Conservation (phyloP, 2,888 invertebrate genomes). For the Lissocephala sabroskyi region DNA sequence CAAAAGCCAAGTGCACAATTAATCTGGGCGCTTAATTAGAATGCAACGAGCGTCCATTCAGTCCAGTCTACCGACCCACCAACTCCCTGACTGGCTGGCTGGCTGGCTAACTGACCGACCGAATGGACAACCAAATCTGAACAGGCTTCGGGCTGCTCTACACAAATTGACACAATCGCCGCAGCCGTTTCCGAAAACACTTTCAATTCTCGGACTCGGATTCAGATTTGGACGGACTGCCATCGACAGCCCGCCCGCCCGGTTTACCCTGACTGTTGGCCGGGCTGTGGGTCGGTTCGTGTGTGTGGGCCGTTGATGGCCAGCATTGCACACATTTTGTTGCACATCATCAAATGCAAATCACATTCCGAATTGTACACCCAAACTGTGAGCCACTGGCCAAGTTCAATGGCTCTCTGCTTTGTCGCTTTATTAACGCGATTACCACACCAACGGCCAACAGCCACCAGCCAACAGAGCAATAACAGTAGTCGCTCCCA, state of each 20-base stretch:
- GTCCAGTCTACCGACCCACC: no score
- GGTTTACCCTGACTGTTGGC: background rate
- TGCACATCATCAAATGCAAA: conserved; percentile 26
- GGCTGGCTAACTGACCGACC: no score
- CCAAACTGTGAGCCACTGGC: conserved; percentile 9
- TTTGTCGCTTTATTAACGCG: background rate
- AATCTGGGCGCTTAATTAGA: conserved; percentile 42
- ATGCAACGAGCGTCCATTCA: conserved; percentile 25
- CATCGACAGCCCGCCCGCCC: no score
- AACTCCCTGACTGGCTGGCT: no score
- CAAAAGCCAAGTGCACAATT: conserved; percentile 39
- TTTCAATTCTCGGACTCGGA: no score
- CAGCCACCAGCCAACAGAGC: background rate
- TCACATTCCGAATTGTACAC: conserved; percentile 15
- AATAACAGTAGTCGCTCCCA: conserved; percentile 3
- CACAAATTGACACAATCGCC: no score
- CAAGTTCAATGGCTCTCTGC: conserved; percentile 7
- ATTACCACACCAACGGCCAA: background rate
- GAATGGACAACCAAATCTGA: no score
- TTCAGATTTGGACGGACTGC: no score
- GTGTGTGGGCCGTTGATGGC: background rate
- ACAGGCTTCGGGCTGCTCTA: no score
- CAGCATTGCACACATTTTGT: conserved; percentile 5
- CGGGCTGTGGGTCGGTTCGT: no score
- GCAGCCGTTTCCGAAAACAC: no score